Conservation (phyloP, 2,888 invertebrate genomes). For the Bibio marci region DNA sequence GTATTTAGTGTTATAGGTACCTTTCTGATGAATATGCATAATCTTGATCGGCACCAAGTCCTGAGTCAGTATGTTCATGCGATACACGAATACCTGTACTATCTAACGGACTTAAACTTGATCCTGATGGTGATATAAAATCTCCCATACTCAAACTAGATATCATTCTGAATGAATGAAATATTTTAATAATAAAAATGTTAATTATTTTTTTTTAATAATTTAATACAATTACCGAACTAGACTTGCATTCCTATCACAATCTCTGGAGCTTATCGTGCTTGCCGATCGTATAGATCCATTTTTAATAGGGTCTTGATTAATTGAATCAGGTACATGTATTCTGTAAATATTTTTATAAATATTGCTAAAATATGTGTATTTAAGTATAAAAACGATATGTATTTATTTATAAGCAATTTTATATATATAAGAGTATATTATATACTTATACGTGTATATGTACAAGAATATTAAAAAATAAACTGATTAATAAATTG, state of each 20-base stretch:
- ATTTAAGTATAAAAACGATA: too few relatives aligned
- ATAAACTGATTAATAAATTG: too few relatives aligned
- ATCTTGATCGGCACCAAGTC: slow-evolving; percentile 58
- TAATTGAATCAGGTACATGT: slow-evolving; percentile 2
- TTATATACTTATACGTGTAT: too few relatives aligned
- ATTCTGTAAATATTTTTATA: slow-evolving; percentile 1
- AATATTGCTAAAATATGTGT: too few relatives aligned
- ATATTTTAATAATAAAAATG: not conserved
- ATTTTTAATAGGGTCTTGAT: slow-evolving; percentile 15
- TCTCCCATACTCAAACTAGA: slow-evolving; percentile 32
- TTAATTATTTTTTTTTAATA: not conserved
- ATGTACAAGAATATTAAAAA: too few relatives aligned
- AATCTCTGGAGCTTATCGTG: slow-evolving; percentile 36
- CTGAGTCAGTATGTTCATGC: slow-evolving; percentile 62
- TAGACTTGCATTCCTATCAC: slow-evolving; percentile 33
- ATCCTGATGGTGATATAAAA: slow-evolving; percentile 28
- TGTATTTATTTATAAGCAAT: too few relatives aligned
- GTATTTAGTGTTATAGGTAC: too few relatives aligned
- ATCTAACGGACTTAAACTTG: slow-evolving; percentile 27
- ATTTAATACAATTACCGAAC: slow-evolving; percentile 18
- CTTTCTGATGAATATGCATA: slow-evolving; percentile 53
- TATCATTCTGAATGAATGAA: slow-evolving; percentile 25
- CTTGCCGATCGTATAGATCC: slow-evolving; percentile 44
- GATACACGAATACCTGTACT: slow-evolving; percentile 37
- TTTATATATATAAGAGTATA: too few relatives aligned